Evolutionary conservation across 2,888 invertebrate species (phyloP), one percentile per base, ranked within the genome.

Genomic region (Eupithecia tripunctaria): DNA sequence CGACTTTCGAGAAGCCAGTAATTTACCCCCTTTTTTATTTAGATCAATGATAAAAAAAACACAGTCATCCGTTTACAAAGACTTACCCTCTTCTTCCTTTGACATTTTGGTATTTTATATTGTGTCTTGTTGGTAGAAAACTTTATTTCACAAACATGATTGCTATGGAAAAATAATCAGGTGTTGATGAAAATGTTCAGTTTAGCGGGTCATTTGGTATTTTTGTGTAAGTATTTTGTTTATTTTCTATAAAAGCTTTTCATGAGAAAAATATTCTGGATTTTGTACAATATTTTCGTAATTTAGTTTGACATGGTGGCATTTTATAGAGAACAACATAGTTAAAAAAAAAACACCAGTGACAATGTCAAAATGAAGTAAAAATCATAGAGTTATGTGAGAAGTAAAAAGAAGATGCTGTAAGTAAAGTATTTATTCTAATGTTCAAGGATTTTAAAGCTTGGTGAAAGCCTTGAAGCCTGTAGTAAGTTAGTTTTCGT

Each of bases 101-200:
- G 56, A 56, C 56, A 56, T 56, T 56, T 56, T 56, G 56, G 56
- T 14, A 56, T 56, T 56, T 56, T 56, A 56, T 14, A 5, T 14
- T 4, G 25, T 21, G 56, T 21, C 56, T 25, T 56, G 21, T 56
- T 8, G 38, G 41, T 41, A 47, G 21, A 51, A 10, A 21, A 21
- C 7, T 25, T 25, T 56, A 56, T 56, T 56, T 56, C 25, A 56
- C 56, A 4, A 25, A 25, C 56, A 56, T 56, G 56, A 56, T 56
- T 56, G 56, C 56, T 56, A 56, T 25, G 10, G 4, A 21, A 25
- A 51, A 51, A 51, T 12, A 25, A 12, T 51, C 51, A 51, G 51
- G 51, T n/a, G 51, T 21, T 2, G 10, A 2, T 8, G 47, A n/a
- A n/a, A n/a, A 32, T 32, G 4, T 32, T 32, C 6, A 7, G 32